These are phyloP conservation scores for Psilopsiagon aymara DNA, from an alignment of 2,113 vertebrate species.

Conservation along the genomic window DNA sequence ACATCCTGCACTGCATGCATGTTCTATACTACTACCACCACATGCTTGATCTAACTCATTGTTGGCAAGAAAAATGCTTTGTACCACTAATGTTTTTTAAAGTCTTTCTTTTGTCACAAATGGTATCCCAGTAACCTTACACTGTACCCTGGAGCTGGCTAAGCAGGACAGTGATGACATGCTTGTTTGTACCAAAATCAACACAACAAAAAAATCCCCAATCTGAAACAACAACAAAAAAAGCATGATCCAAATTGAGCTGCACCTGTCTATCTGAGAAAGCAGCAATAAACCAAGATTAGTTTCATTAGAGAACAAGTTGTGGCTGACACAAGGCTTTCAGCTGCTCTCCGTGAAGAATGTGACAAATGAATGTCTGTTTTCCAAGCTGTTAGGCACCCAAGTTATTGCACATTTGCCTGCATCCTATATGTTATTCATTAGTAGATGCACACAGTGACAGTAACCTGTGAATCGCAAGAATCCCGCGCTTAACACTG, in stretches of 20 bases:
- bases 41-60: slow-evolving; percentile 10
- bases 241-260: background rate
- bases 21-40: background rate
- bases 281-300: background rate
- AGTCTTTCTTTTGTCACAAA: background rate
- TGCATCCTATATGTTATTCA: background rate
- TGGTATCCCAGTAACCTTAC: background rate
- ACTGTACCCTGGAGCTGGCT: background rate
- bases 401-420: background rate
- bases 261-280: background rate
- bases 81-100: background rate
- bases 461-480: background rate
- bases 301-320: background rate
- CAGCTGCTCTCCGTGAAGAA: background rate
- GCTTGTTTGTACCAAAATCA: background rate
- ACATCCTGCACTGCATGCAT: background rate
- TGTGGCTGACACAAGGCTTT: slow-evolving; percentile 10
- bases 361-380: slow-evolving; percentile 1
- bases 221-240: background rate
- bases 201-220: background rate
- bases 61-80: slow-evolving; percentile 13
- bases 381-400: slow-evolving; percentile 37
- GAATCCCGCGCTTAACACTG: background rate
- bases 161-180: background rate
- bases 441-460: background rate